Conservation (phyloP, 2,888 invertebrate genomes). For the Lacanobia oleracea region DNA sequence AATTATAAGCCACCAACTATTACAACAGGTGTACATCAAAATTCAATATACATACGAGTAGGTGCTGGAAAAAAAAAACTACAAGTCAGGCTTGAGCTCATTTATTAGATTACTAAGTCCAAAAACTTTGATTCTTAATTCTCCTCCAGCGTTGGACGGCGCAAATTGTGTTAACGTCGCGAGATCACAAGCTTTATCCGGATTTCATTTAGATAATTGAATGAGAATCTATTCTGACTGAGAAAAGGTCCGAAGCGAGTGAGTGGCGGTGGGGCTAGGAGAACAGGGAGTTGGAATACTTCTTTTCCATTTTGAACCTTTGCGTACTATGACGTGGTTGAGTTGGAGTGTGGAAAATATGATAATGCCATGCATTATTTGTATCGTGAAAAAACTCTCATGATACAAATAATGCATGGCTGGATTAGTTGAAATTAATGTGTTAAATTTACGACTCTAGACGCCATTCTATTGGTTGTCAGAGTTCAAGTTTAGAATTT, state of each 20-base stretch:
- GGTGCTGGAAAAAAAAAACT: conserved; percentile 51
- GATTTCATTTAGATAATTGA: conserved; percentile 90
- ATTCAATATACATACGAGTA: conserved; percentile 29
- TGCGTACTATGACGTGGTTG: no score
- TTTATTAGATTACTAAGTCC: conserved; percentile 72
- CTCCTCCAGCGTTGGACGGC: conserved; percentile 73
- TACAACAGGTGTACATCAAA: neutral
- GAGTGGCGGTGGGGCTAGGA: conserved; percentile 69
- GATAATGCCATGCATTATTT: no score
- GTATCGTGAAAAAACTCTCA: no score
- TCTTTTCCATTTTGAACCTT: no score
- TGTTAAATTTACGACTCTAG: no score
- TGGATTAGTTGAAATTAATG: no score
- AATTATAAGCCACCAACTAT: neutral
- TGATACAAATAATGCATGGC: no score
- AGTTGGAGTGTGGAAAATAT: no score
- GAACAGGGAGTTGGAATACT: conserved; percentile 37
- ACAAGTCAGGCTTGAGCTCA: conserved; percentile 56
- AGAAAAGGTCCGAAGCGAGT: conserved; percentile 81
- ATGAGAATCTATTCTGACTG: conserved; percentile 88
- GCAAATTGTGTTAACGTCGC: conserved; percentile 87
- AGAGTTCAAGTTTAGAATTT: no score
- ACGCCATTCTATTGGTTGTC: no score
- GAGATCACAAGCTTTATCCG: conserved; percentile 85
- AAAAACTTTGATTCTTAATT: conserved; percentile 78